A percentile compares a stretch with the other conserved stretches of the same genome.
These are phyloP conservation scores for Valencia hispanica DNA, from an alignment of 2,797 vertebrate species.

Conservation along the genomic window DNA sequence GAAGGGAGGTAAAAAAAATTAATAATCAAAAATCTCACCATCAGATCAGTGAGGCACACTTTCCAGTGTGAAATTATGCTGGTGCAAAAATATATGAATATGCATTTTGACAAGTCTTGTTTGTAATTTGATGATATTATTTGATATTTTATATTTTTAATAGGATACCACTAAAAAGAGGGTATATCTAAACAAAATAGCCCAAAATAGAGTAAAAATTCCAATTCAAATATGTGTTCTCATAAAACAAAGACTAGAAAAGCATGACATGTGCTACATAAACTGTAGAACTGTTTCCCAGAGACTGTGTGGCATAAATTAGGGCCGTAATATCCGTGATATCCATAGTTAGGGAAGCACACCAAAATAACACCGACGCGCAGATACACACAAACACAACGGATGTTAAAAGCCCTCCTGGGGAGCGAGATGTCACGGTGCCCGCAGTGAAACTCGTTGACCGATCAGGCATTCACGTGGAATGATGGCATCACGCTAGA, in stretches of 20 bases:
- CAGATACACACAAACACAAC: slow-evolving; percentile 19
- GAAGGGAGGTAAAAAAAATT: background rate
- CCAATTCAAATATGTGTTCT: background rate
- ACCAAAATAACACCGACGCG: slow-evolving; percentile 28
- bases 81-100: background rate
- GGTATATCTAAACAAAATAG: background rate
- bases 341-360: slow-evolving; percentile 24
- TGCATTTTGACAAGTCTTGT: background rate
- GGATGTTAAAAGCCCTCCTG: slow-evolving; percentile 53
- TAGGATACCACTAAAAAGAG: background rate
- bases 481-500: slow-evolving; percentile 54
- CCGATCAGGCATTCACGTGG: slow-evolving; percentile 56
- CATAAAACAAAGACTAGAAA: background rate
- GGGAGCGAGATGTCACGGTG: slow-evolving; percentile 48
- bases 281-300: background rate
- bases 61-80: background rate
- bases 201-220: background rate
- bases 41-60: background rate
- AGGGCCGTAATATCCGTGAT: slow-evolving; percentile 14
- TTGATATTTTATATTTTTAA: no score
- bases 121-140: no score
- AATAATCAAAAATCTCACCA: no score
- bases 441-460: slow-evolving; percentile 42
- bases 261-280: background rate
- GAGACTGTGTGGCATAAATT: slow-evolving; percentile 8